Percentiles rank a stretch among this genome's conserved stretches.
These are phyloP conservation scores for Drosophila punjabiensis DNA, from an alignment of 1,140 invertebrate genomes.

Conservation along the genomic window DNA sequence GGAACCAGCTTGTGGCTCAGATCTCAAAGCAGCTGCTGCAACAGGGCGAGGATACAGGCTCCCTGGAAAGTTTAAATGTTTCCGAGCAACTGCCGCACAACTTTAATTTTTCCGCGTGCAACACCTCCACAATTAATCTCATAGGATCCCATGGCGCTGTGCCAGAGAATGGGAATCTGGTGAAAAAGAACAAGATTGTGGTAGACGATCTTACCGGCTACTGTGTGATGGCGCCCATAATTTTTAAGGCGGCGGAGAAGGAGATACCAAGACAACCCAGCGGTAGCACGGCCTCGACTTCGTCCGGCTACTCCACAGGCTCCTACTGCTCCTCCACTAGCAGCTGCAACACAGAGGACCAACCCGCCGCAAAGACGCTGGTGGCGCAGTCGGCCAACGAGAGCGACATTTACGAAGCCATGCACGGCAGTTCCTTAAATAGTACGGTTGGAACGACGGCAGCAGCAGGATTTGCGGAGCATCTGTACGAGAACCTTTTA, in stretches of 20 bases:
- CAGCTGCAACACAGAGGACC: constrained; percentile 71
- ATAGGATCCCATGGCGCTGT: constrained; percentile 77
- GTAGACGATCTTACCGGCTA: constrained; percentile 80
- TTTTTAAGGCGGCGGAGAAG: constrained; percentile 48
- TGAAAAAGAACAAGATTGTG: constrained; percentile 67
- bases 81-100: constrained; percentile 77
- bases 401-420: constrained; percentile 73
- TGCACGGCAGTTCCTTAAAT: constrained; percentile 56
- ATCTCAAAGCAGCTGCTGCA: constrained; percentile 43
- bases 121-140: constrained; percentile 80
- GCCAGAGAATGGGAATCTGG: constrained; percentile 11
- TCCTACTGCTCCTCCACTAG: constrained; percentile 74
- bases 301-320: constrained; percentile 78
- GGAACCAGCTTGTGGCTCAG: constrained; percentile 44
- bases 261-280: constrained; percentile 30
- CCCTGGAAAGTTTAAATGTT: constrained; percentile 74
- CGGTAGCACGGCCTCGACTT: constrained; percentile 68
- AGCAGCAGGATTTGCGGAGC: constrained; percentile 59
- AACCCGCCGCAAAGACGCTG: constrained; percentile 16
- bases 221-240: constrained; percentile 84
- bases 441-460: constrained; percentile 27
- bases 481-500: constrained; percentile 78
- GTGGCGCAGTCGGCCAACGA: constrained; percentile 49
- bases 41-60: constrained; percentile 42
- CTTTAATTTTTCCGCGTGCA: constrained; percentile 81